Evolutionary conservation across 64 coral and sea anemone species (phyloP).

Genomic region (Pocillopora verrucosa): DNA sequence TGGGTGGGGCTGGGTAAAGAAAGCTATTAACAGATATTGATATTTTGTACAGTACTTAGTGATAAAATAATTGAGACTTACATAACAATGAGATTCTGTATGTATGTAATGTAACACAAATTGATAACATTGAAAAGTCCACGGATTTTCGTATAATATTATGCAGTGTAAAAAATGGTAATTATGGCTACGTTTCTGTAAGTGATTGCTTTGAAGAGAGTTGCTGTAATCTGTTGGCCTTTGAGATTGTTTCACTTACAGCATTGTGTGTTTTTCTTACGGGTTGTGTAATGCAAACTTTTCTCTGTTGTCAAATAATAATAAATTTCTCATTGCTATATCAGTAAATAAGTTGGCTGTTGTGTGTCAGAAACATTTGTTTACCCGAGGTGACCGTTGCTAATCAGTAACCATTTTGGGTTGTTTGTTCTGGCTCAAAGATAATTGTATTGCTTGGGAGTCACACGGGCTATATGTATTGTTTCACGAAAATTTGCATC

Average conservation of each 20-base stretch:
- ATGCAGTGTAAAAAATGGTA: slow-evolving; percentile 19
- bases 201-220: background rate
- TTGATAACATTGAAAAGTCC: slow-evolving; percentile 23
- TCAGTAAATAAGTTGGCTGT: background rate
- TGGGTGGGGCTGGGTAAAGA: slow-evolving; percentile 20
- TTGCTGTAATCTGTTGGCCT: background rate
- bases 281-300: slow-evolving; percentile 29
- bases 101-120: slow-evolving; percentile 9
- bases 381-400: background rate
- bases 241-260: background rate
- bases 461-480: too few species aligned
- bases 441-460: too few species aligned
- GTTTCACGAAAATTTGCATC: too few species aligned
- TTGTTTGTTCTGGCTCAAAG: background rate
- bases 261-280: background rate
- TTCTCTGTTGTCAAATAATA: slow-evolving; percentile 25
- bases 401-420: background rate
- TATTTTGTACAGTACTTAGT: slow-evolving; percentile 54
- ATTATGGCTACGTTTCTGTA: background rate
- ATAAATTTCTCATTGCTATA: slow-evolving; percentile 51
- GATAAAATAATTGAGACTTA: background rate
- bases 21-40: slow-evolving; percentile 20
- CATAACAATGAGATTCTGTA: slow-evolving; percentile 32
- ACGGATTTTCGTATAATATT: background rate
- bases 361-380: background rate